Conservation (phyloP, 2,888 invertebrate species). For the Theretra japonica region DNA sequence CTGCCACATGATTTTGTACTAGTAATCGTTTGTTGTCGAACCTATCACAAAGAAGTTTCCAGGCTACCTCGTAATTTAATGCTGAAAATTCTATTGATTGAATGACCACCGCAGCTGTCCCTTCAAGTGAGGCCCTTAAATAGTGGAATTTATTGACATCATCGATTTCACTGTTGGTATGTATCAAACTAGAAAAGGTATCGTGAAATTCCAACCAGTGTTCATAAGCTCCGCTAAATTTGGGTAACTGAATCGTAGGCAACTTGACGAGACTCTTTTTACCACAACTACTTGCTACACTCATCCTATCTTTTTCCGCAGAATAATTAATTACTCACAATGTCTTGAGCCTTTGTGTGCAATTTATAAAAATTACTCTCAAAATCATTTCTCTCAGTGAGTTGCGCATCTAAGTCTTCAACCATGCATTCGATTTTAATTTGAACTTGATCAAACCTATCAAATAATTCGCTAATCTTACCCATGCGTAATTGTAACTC, state of each 20-base stretch:
- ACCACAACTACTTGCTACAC: too few species aligned
- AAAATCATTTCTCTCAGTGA: too few species aligned
- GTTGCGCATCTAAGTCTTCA: too few species aligned
- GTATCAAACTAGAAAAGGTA: constrained; percentile 40
- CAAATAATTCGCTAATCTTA: neutral
- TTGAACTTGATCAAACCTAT: too few species aligned
- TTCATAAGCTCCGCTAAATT: constrained; percentile 40
- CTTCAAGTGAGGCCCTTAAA: constrained; percentile 40
- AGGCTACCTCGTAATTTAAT: constrained; percentile 40
- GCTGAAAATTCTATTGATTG: constrained; percentile 40
- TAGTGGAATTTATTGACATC: constrained; percentile 45
- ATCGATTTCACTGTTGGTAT: constrained; percentile 40
- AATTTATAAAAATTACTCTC: too few species aligned
- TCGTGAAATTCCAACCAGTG: constrained; percentile 46
- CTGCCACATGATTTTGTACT: too few species aligned
- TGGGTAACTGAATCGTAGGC: constrained; percentile 44
- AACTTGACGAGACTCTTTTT: constrained; percentile 38
- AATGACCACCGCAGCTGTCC: constrained; percentile 40
- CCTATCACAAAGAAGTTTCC: constrained; percentile 40
- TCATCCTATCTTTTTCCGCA: too few species aligned
- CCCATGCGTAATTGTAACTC: neutral
- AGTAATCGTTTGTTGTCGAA: constrained; percentile 34
- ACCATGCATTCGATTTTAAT: too few species aligned
- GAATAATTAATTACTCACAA: too few species aligned
- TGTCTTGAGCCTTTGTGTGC: too few species aligned